Base-by-base conservation (phyloP, 2,888 invertebrate genomes). In the Oligia fasciuncula region DNA sequence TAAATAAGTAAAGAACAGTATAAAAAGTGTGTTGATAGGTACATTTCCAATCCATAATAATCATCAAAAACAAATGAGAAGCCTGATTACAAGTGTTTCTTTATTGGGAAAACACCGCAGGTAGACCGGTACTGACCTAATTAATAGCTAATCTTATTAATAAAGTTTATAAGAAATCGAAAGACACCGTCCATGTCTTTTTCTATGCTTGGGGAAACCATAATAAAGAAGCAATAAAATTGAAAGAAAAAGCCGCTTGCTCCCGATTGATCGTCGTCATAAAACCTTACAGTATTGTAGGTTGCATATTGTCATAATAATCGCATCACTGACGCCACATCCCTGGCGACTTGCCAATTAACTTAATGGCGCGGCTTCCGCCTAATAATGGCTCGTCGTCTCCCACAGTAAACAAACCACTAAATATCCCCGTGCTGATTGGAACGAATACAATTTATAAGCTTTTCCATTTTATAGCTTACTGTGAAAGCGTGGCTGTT, bases 391-490 rank as follows among this genome's bases (percentile, higher is more conserved):
- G 85, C 78, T n/a, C 75, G 63, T 67, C 68, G 69, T 71, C 79
- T 73, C 70, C 71, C 73, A 76, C 79, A 67, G 82, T 83, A 88
- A 87, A 87, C 88, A 88, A 88, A 81, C 84, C 84, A 80, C 78
- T 86, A 88, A 88, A 85, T 85, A 86, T 82, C 75, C 79, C 43
- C 73, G 73, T 69, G 74, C 86, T 77, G 78, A 85, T 83, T 79
- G 76, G 76, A 72, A 73, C 72, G 65, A 78, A 85, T 76, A 79
- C 79, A 76, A 74, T 85, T 82, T 85, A 82, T 76, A 73, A 77
- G 80, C 29, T 72, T 65, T 65, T 57, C 62, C 60, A 49, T 70
- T 83, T 62, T 73, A 81, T 69, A 63, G 60, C 68, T 67, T 29
- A 63, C 17, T 69, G 57, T 57, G 54, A 19, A 54, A 19, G 3